Evolutionary conservation across 2,888 invertebrate species (phyloP).

Genomic region (Unio pictorum): DNA sequence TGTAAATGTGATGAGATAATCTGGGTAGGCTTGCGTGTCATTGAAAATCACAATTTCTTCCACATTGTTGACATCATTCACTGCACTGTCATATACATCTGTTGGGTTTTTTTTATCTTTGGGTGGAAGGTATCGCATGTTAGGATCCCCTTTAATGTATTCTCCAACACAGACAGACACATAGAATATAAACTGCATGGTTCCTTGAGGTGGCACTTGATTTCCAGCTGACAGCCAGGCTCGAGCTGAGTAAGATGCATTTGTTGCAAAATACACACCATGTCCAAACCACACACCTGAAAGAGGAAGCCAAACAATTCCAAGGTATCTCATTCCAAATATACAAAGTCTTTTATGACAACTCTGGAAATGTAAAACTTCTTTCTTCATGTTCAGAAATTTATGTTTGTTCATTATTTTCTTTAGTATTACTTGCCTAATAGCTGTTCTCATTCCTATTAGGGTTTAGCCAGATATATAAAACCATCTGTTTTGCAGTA

Average conservation of each 20-base stretch:
- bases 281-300: constrained; percentile 24
- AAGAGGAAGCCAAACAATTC: no score
- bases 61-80: constrained; percentile 39
- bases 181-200: constrained; percentile 40
- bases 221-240: constrained; percentile 27
- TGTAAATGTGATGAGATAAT: constrained; percentile 51
- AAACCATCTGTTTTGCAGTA: no score
- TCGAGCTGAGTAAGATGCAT: constrained; percentile 50
- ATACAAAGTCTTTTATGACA: no score
- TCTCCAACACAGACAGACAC: constrained; percentile 22
- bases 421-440: no score
- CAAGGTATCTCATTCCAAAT: no score
- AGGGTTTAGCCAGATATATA: no score
- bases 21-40: constrained; percentile 62
- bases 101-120: constrained; percentile 15
- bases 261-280: constrained; percentile 58
- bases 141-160: constrained; percentile 22
- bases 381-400: no score
- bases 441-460: no score
- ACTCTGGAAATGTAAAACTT: no score
- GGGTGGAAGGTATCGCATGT: constrained; percentile 39
- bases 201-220: constrained; percentile 1
- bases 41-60: constrained; percentile 58
- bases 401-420: no score
- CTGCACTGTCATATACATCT: constrained; percentile 49